Evolutionary conservation across 2,113 vertebrate genomes (phyloP), one percentile per base, ranked within the genome.

Genomic region (Forbesichthys agassizii): DNA sequence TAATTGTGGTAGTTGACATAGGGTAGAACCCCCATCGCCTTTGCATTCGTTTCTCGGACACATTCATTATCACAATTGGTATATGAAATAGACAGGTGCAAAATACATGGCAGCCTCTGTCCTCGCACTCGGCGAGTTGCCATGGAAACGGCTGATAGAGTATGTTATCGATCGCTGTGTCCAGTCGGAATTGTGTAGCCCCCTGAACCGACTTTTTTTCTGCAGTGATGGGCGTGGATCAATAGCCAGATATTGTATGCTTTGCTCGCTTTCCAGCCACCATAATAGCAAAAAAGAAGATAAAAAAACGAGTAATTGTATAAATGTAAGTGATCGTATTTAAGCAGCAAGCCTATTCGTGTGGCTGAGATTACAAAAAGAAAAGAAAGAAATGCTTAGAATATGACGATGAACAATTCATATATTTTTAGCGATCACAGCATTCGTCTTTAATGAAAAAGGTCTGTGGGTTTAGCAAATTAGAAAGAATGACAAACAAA

Each of bases 131-230:
- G 66, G 81, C 61, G 66, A 81, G 93, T 94, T 94, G 85, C 93
- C 92, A 93, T 94, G 91, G 93, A 90, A 92, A 94, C 92, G 83
- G 79, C 92, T 94, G 93, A 94, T 94, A 91, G 93, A 93, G 92
- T 92, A 92, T 89, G 88, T 89, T 94, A 94, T 94, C 89, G 93
- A 94, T 94, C 90, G 92, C 85, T 11, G 86, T 91, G 93, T 94
- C 93, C 93, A 91, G 91, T 92, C 82, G 75, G 86, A 80, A 84
- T 81, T 88, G 80, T 82, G 80, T 79, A 79, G 85, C 71, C 33
- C 66, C 42, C 54, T 84, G 88, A 92, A 88, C 92, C 76, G 77
- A 85, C 85, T 88, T 93, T 94, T 93, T 93, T 92, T 91, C 90
- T 85, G 89, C 90, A 79, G 88, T 93, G 92, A 93, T 92, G 92